Base-by-base conservation (phyloP, 1,140 invertebrate genomes). In the Neodiprion pinetum region DNA sequence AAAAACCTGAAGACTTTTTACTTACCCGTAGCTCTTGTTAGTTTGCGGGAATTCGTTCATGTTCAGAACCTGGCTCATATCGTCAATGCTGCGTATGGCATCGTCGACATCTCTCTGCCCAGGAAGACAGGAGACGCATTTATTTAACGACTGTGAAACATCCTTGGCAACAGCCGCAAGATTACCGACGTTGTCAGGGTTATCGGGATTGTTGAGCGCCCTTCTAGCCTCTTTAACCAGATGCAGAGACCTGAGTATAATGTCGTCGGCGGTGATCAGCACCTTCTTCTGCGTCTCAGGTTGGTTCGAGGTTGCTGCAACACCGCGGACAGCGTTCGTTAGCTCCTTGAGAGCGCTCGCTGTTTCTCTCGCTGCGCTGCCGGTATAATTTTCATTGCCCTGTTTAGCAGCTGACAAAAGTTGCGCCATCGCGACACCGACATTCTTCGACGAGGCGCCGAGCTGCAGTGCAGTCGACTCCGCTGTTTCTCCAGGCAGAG, bases 21-120 rank as follows among this genome's bases (percentile, higher is more conserved):
- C 81, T 85, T 82, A 92, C 90, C 92, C 91, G 80, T 96, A 97
- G 65, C 91, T 92, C 80, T 93, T 95, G 74, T 91, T 91, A 1
- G 93, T 92, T 0, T 89, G 88, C 5, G 94, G 94, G 82, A 95
- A 95, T 53, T 94, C 91, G 67, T 92, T 91, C 76, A 91, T 91
- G 73, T 93, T 91, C 14, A 98, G 88, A 10, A 92, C 91, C 75
- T 94, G 91, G 53, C 93, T 93, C 53, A 93, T 93, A 77, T 94
- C 91, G 71, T 92, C 94, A 72, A 99, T 97, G 74, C 92, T 93
- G 75, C 92, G 91, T 79, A 98, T 94, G 0, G 96, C 95, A 14
- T 93, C 91, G 83, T 98, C 96, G 4, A 99, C 93, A 83, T 98
- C 97, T 79, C 93, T 91, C 81, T 98, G 96, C 0, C 96, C 96